Percentiles rank a stretch among this genome's conserved stretches.
Conservation (phyloP, 2,888 invertebrate genomes). For the Thyatira batis region DNA sequence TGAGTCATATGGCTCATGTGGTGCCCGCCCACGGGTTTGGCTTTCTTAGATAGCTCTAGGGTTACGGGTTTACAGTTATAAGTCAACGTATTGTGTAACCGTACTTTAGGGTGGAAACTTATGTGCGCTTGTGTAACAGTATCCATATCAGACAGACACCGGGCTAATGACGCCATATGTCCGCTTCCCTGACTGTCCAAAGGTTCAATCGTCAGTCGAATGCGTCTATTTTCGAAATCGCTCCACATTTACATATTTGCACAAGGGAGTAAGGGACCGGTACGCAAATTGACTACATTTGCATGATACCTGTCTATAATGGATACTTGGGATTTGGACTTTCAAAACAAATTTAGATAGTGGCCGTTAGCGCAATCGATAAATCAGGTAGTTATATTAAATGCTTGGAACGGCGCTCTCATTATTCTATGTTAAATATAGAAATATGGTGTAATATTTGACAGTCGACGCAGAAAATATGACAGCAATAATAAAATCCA, state of each 20-base stretch:
- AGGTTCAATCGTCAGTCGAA: conserved; percentile 23
- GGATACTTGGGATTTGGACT: not conserved
- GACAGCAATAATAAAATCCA: conserved; percentile 3
- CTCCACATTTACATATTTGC: conserved; percentile 41
- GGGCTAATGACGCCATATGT: conserved; percentile 44
- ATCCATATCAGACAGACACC: conserved; percentile 29
- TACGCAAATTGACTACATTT: conserved; percentile 41
- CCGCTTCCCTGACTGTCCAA: conserved; percentile 19
- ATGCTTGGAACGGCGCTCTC: not conserved
- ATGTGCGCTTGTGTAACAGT: conserved; percentile 17
- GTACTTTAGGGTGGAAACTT: conserved; percentile 21
- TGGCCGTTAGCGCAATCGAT: not conserved
- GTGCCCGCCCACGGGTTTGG: conserved; percentile 30
- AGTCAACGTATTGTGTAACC: conserved; percentile 2
- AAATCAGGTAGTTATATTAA: not conserved
- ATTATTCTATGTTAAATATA: not conserved
- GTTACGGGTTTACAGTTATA: not conserved
- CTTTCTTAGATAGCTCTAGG: conserved; percentile 26
- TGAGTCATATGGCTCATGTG: conserved; percentile 28
- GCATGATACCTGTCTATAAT: conserved; percentile 21
- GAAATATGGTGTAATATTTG: not conserved
- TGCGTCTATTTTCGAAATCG: conserved; percentile 39
- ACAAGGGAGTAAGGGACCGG: conserved; percentile 24
- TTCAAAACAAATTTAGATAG: not conserved
- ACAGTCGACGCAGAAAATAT: no score